Evolutionary conservation across 2,797 vertebrate genomes (phyloP).

Genomic region (Anguilla pacifica): DNA sequence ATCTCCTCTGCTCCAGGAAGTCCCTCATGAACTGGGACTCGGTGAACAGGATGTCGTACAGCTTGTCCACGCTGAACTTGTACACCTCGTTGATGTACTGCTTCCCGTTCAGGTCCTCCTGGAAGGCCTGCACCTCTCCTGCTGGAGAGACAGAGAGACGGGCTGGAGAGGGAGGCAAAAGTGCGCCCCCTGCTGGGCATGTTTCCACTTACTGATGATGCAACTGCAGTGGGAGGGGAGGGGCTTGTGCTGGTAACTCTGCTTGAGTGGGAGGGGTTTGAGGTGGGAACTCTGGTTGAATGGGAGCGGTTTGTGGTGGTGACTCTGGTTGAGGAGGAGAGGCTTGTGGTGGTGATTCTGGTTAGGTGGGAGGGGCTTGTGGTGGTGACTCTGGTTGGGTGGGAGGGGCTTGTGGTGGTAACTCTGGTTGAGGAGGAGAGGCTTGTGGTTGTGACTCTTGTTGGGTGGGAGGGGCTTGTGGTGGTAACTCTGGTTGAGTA

Average conservation of each 20-base stretch:
- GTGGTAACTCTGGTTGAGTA: neutral
- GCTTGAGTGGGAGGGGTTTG: neutral
- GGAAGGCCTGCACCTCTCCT: slow-evolving; percentile 96
- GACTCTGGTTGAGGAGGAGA: neutral
- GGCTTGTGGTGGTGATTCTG: neutral
- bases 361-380: neutral
- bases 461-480: neutral
- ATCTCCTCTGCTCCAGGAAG: slow-evolving; percentile 95
- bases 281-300: neutral
- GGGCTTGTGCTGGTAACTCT: neutral
- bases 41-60: slow-evolving; percentile 92
- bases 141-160: slow-evolving; percentile 31
- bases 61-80: slow-evolving; percentile 95
- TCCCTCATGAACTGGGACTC: slow-evolving; percentile 94
- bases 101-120: slow-evolving; percentile 90
- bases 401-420: neutral
- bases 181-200: neutral
- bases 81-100: slow-evolving; percentile 95
- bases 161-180: neutral
- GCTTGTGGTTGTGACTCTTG: neutral
- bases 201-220: neutral
- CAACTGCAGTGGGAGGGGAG: neutral
- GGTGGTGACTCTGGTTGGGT: neutral
- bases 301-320: neutral
- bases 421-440: neutral